Base-by-base conservation (phyloP, 2,888 invertebrate species). In the Thumatha senex region DNA sequence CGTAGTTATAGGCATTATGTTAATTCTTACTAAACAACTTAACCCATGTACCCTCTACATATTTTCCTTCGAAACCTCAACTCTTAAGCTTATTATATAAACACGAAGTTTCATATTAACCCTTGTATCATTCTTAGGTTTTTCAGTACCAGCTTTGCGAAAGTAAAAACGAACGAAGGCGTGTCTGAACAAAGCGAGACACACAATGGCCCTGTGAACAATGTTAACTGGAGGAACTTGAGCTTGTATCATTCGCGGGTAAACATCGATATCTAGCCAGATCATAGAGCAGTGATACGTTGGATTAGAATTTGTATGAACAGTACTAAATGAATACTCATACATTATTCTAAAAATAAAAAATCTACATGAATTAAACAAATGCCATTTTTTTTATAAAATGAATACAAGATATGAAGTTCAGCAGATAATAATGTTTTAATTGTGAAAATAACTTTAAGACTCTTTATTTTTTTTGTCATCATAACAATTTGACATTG, bases 191-290 rank as follows among this genome's bases (percentile, higher is more conserved):
- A 90, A 91, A 84, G 86, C 82, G 74, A 57, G 62, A 72, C 61
- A 70, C 74, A 89, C 89, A 89, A 89, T 89, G 78, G 85, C 67
- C 67, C 75, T 76, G 71, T 76, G 86, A 87, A 91, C 90, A 90
- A 89, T 88, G 83, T 84, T 84, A 86, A 86, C 87, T 86, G 84
- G 84, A 84, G 77, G 74, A 75, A 75, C 70, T 69, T 66, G 52
- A 74, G 80, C 82, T 80, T 84, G 85, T 86, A 86, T 84, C 86
- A 86, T 81, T 85, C 77, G 79, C 77, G 84, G 87, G 87, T 87
- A 85, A 80, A 85, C 81, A 80, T 75, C 74, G 64, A 63, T 73
- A 72, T 66, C 68, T 72, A 5, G 18, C 18, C 18, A 2, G 18
- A 78, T 77, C 76, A 76, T 75, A 65, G 69, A 57, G 52, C 54